Evolutionary conservation across 2,113 vertebrate genomes (phyloP).

Genomic region (Zapus hudsonius): DNA sequence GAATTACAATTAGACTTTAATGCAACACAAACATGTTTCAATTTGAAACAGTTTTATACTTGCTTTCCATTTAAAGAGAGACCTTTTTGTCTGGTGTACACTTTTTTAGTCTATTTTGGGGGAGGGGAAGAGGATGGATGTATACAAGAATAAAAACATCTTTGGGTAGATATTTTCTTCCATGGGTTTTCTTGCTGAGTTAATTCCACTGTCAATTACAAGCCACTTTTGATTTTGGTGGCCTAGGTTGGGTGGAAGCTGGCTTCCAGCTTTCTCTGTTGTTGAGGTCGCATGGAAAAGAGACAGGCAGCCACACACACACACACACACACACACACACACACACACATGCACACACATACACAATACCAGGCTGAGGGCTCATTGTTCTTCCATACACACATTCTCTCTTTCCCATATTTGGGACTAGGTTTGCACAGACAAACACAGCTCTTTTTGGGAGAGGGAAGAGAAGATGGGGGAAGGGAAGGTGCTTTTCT

Average conservation of each 20-base stretch:
- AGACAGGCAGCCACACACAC: constrained; percentile 72
- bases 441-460: constrained; percentile 53
- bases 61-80: constrained; percentile 62
- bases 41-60: constrained; percentile 48
- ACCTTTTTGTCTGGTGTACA: constrained; percentile 62
- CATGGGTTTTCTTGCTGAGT: constrained; percentile 59
- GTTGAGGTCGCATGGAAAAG: constrained; percentile 69
- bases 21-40: not conserved
- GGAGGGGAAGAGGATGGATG: constrained; percentile 57
- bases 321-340: constrained; percentile 54
- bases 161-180: constrained; percentile 56
- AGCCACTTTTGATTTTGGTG: not conserved
- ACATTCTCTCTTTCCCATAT: constrained; percentile 76
- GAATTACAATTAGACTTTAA: no score
- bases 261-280: constrained; percentile 21
- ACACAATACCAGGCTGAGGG: constrained; percentile 80
- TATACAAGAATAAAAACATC: constrained; percentile 78
- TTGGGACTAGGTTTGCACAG: constrained; percentile 78
- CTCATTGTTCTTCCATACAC: constrained; percentile 86
- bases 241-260: not conserved
- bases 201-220: not conserved
- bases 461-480: constrained; percentile 47
- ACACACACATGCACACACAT: constrained; percentile 72
- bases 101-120: constrained; percentile 65
- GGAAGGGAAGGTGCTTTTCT: constrained; percentile 37